Evolutionary conservation across 2,113 vertebrate species (phyloP), one percentile per base, ranked within the genome.

Genomic region (Columba livia): DNA sequence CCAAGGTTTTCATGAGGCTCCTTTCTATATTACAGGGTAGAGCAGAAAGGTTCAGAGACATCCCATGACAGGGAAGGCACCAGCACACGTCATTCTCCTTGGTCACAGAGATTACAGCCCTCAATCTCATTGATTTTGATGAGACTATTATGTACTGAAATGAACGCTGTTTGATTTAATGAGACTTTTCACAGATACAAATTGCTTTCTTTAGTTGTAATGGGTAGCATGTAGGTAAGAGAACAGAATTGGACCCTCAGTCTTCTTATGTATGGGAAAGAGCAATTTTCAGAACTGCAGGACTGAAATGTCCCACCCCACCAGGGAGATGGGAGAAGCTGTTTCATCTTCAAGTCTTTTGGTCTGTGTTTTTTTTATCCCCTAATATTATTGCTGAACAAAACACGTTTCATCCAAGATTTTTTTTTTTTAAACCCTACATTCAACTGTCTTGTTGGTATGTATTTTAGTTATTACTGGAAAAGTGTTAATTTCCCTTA

Each of bases 141-240:
- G 78, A 90, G 47, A 77, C 69, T 71, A 77, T 85, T 92, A 70
- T 42, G 62, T 64, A 54, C 82, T 44, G 36, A 79, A 92, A 88
- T 93, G 50, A 93, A 89, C 69, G 70, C 26, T 82, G 21, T 62
- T 80, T 79, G 88, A 81, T 88, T 83, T 82, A 87, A 73, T 82
- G 44, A 73, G 34, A 85, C 54, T 78, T 84, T 58, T 89, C 61
- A 82, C 26, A 72, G 51, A 56, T 17, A 71, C 25, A 86, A 67
- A 90, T 85, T 84, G 56, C 38, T 64, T 85, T 78, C 53, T 47
- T 92, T 88, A 90, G 83, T 87, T 89, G 32, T 57, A 78, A 51
- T 31, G 51, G 26, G 58, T 60, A 90, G 67, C 70, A 90, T 31
- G 56, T 61, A 80, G 23, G 79, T 61, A 53, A 61, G 34, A 86